A percentile compares a stretch with the other conserved stretches of the same genome.
phyloP scores from a whole-genome alignment of 2,797 vertebrate genomes.

The Loriculus beryllinus region DNA sequence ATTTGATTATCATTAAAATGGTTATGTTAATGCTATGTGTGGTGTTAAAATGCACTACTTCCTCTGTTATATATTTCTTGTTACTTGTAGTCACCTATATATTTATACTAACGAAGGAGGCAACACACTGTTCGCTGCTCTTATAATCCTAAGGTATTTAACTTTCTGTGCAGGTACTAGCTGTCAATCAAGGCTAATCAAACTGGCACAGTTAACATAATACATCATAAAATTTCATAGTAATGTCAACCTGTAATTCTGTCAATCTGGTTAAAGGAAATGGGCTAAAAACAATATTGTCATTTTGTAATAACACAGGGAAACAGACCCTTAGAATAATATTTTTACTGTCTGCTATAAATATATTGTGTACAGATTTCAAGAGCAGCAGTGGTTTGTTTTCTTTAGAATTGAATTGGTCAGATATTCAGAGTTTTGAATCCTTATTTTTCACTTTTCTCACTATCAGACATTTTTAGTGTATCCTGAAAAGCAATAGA shows the following conservation, averaged over 20 bases:
- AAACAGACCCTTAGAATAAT: slow-evolving; percentile 65
- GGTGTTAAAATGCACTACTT: neutral
- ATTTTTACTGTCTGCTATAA: slow-evolving; percentile 34
- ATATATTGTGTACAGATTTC: neutral
- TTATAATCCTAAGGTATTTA: slow-evolving; percentile 59
- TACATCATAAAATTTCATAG: slow-evolving; percentile 80
- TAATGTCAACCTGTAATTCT: slow-evolving; percentile 81
- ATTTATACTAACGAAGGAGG: slow-evolving; percentile 45
- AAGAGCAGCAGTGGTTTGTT: neutral
- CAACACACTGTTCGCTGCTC: neutral
- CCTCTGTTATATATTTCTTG: slow-evolving; percentile 22
- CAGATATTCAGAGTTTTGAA: neutral
- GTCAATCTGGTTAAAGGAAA: slow-evolving; percentile 77
- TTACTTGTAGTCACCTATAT: slow-evolving; percentile 53
- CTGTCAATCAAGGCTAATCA: slow-evolving; percentile 82
- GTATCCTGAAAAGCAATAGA: neutral
- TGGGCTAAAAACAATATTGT: slow-evolving; percentile 76
- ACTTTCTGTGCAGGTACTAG: slow-evolving; percentile 75
- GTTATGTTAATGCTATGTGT: slow-evolving; percentile 11
- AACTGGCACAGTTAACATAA: slow-evolving; percentile 78
- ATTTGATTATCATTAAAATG: neutral
- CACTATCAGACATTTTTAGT: neutral
- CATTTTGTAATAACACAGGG: slow-evolving; percentile 71
- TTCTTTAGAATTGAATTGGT: neutral
- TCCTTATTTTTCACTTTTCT: neutral